Conservation (phyloP, 2,888 invertebrate species). For the Timema cristinae region DNA sequence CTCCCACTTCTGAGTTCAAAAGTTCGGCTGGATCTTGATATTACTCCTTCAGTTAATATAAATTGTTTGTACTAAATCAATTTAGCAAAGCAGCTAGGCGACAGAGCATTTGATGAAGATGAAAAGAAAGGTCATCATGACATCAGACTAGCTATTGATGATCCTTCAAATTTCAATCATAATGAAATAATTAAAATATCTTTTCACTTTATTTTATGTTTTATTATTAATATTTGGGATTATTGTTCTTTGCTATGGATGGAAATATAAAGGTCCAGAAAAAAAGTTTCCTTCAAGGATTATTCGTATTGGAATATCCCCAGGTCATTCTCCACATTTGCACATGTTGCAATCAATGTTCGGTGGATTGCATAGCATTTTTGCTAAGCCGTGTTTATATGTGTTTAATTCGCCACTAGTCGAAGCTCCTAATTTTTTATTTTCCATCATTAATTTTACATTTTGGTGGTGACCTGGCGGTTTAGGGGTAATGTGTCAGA, state of each 20-base stretch:
- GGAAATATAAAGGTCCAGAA: too few relatives aligned
- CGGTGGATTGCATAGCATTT: constrained; percentile 1
- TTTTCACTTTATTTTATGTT: too few relatives aligned
- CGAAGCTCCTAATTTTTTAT: too few relatives aligned
- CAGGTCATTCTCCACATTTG: background rate
- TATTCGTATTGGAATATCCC: background rate
- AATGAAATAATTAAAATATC: too few relatives aligned
- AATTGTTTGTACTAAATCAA: background rate
- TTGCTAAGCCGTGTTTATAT: background rate
- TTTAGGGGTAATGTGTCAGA: too few relatives aligned
- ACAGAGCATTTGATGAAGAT: constrained; percentile 2
- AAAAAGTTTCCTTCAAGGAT: too few relatives aligned
- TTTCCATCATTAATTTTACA: too few relatives aligned
- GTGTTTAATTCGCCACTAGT: background rate
- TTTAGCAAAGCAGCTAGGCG: background rate
- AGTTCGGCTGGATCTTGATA: background rate
- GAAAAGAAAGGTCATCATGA: background rate
- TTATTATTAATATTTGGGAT: too few relatives aligned
- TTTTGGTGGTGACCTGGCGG: too few relatives aligned
- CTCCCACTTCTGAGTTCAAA: background rate
- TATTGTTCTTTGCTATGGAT: too few relatives aligned
- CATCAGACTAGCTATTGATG: background rate
- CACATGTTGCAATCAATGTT: background rate
- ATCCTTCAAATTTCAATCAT: too few relatives aligned
- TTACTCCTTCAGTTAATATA: background rate